phyloP scores from a whole-genome alignment of 1,140 invertebrate genomes.

The Lysiphlebus fabarum region DNA sequence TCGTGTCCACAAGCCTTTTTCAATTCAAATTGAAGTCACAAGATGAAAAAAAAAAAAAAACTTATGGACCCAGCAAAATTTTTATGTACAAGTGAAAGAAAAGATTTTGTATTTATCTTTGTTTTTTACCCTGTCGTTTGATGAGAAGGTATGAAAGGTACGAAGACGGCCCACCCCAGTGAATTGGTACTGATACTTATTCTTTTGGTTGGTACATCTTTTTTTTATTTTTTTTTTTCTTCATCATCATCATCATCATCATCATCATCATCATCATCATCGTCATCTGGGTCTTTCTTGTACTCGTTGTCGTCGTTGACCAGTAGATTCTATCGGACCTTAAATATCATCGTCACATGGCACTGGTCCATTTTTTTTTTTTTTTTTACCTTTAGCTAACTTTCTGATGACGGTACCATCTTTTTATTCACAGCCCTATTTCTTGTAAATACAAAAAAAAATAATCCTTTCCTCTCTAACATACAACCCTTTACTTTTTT shows the following conservation, averaged over 20 bases:
- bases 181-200: background rate
- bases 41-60: constrained; percentile 31
- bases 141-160: background rate
- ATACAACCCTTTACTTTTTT: too few species aligned
- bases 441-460: background rate
- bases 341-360: constrained; percentile 51
- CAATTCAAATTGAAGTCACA: constrained; percentile 52
- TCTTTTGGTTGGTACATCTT: background rate
- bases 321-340: constrained; percentile 51
- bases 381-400: background rate
- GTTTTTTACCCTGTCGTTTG: background rate
- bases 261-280: constrained; percentile 19
- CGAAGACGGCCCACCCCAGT: background rate
- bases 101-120: constrained; percentile 14
- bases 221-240: too few species aligned
- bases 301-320: constrained; percentile 35
- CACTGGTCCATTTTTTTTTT: constrained; percentile 22
- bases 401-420: too few species aligned
- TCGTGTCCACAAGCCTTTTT: constrained; percentile 51
- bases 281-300: background rate
- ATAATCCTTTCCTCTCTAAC: too few species aligned
- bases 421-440: too few species aligned
- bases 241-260: constrained; percentile 27
- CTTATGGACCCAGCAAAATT: constrained; percentile 1
- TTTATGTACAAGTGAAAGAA: constrained; percentile 31